phyloP scores from a whole-genome alignment of 2,113 vertebrate species.

The Tyrannus savana region DNA sequence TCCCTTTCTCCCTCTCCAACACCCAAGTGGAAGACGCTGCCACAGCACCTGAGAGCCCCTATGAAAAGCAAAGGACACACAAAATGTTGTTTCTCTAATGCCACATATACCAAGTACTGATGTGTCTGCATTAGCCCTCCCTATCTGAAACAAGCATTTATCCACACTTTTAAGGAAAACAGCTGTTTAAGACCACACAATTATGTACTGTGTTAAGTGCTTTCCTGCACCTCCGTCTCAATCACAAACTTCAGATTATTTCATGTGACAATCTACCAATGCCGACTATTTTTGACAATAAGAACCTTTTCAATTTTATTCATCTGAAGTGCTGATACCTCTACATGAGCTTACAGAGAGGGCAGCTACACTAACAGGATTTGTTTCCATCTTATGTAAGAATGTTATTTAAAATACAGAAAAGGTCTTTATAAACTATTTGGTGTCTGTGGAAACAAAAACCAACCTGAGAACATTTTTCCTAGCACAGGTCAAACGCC shows the following conservation, averaged over 20 bases:
- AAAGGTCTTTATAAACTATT: not conserved
- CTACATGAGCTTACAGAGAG: not conserved
- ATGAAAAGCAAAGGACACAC: not conserved
- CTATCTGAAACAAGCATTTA: not conserved
- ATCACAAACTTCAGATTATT: not conserved
- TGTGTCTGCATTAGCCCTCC: not conserved
- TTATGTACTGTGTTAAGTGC: fast-evolving
- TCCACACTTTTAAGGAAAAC: not conserved
- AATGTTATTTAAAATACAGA: not conserved
- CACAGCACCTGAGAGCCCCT: not conserved
- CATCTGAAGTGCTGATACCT: not conserved
- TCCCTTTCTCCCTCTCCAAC: not conserved
- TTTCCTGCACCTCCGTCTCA: not conserved
- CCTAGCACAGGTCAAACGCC: not conserved
- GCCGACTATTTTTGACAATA: not conserved
- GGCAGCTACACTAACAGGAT: not conserved
- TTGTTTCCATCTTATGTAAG: not conserved
- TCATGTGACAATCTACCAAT: not conserved
- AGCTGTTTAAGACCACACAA: not conserved
- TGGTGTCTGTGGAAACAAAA: not conserved
- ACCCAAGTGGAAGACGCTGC: not conserved
- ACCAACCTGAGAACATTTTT: not conserved
- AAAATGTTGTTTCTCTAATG: not conserved
- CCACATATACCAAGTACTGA: fast-evolving
- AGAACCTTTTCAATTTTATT: not conserved